Evolutionary conservation across 2,888 invertebrate genomes (phyloP).

Genomic region (Quadriops clusia): DNA sequence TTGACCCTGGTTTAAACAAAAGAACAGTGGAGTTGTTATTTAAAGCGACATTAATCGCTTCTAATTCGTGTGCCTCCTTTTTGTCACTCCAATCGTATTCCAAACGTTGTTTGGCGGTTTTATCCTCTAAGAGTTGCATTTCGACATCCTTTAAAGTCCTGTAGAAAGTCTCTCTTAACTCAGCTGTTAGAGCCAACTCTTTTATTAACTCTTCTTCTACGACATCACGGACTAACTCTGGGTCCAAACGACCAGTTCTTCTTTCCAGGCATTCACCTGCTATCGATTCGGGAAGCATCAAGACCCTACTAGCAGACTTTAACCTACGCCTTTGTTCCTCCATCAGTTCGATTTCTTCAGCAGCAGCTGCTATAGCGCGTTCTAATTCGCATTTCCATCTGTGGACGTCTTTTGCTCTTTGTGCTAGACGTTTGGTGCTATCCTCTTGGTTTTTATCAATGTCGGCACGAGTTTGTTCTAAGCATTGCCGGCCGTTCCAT

Average conservation of each 20-base stretch:
- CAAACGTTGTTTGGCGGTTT: conserved; percentile 67
- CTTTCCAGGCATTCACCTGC: conserved; percentile 63
- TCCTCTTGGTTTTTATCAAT: conserved; percentile 58
- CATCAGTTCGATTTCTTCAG: conserved; percentile 55
- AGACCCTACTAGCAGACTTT: conserved; percentile 52
- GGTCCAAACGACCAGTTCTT: conserved; percentile 54
- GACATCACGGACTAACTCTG: conserved; percentile 62
- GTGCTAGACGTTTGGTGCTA: conserved; percentile 51
- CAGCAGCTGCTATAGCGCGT: conserved; percentile 52
- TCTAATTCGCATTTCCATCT: conserved; percentile 69
- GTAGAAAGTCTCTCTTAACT: conserved; percentile 50
- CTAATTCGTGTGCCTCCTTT: conserved; percentile 65
- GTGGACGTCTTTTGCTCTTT: conserved; percentile 55
- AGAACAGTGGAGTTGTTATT: conserved; percentile 57
- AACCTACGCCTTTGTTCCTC: conserved; percentile 57
- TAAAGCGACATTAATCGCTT: conserved; percentile 55
- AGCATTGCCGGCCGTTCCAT: conserved; percentile 51
- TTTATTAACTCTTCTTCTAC: conserved; percentile 68
- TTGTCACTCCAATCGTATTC: conserved; percentile 93
- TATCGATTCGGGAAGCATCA: conserved; percentile 63
- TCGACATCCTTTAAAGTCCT: conserved; percentile 55
- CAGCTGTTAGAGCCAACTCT: conserved; percentile 58
- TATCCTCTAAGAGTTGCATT: conserved; percentile 58
- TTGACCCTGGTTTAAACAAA: conserved; percentile 70
- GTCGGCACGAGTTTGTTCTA: conserved; percentile 50